These are phyloP conservation scores for Sparidentex hasta DNA, from an alignment of 2,797 vertebrate genomes.

Conservation along the genomic window DNA sequence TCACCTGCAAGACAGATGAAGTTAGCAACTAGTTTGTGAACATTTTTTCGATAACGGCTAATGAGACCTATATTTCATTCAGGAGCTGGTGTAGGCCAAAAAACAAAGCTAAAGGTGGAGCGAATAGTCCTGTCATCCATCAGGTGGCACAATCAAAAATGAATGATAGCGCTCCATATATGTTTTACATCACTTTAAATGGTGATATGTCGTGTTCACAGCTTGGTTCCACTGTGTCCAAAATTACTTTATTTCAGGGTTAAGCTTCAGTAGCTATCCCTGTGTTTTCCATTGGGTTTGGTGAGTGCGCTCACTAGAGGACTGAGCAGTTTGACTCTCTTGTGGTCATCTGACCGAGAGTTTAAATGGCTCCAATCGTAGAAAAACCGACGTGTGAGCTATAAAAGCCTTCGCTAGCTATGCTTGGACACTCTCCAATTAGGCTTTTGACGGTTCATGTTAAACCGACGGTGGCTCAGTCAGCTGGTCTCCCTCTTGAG, in stretches of 20 bases:
- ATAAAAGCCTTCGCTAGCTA: conserved; percentile 13
- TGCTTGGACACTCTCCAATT: conserved; percentile 44
- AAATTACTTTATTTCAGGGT: background rate
- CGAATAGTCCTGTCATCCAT: background rate
- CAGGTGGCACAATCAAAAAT: background rate
- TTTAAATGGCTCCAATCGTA: conserved; percentile 43
- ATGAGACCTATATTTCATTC: background rate
- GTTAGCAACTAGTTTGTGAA: background rate
- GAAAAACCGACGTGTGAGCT: conserved; percentile 29
- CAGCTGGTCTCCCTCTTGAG: conserved; percentile 49
- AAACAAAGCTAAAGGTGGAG: background rate
- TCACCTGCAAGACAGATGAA: too few relatives aligned
- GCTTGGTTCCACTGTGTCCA: background rate
- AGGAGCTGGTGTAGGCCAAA: background rate
- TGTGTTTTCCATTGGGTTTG: background rate
- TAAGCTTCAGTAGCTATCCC: conserved; percentile 8
- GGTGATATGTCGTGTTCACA: background rate
- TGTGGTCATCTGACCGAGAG: conserved; percentile 24
- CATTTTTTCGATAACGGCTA: background rate
- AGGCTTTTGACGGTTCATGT: conserved; percentile 48
- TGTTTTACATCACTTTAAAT: background rate
- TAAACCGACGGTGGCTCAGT: conserved; percentile 45
- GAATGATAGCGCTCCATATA: background rate
- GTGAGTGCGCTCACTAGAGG: background rate
- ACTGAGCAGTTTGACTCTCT: conserved; percentile 17